Evolutionary conservation across 2,113 vertebrate species (phyloP).

Genomic region (Oxygymnocypris stewartii): DNA sequence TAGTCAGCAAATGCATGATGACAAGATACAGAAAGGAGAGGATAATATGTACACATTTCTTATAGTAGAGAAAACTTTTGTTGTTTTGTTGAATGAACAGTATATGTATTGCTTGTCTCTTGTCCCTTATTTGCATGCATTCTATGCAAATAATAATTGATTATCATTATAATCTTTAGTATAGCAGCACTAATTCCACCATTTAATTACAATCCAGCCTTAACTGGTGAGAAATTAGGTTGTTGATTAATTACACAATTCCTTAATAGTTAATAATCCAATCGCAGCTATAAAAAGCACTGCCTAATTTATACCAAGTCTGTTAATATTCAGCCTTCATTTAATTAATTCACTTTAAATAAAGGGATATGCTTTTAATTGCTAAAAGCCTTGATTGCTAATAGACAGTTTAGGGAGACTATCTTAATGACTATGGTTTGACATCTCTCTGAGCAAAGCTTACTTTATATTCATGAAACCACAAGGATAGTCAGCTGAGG

Average conservation of each 20-base stretch:
- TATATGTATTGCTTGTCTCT: background rate
- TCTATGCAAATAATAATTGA: background rate
- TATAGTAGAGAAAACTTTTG: background rate
- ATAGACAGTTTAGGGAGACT: constrained; percentile 40
- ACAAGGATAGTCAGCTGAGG: constrained; percentile 17
- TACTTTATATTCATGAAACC: constrained; percentile 36
- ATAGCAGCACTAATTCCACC: background rate
- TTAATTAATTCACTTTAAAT: constrained; percentile 36
- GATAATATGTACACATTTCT: background rate
- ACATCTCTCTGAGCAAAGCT: constrained; percentile 31
- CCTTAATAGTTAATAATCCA: background rate
- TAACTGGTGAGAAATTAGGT: background rate
- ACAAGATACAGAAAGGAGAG: background rate
- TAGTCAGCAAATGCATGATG: background rate
- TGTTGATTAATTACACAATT: background rate
- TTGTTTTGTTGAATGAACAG: background rate
- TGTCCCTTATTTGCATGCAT: background rate
- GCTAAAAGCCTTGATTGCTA: constrained; percentile 31
- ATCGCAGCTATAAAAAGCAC: background rate
- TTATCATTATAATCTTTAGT: background rate
- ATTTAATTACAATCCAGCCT: background rate
- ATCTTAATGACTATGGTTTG: constrained; percentile 38
- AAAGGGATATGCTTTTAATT: constrained; percentile 25
- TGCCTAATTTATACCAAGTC: background rate
- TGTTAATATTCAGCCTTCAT: constrained; percentile 18